Base-by-base conservation (phyloP, 2,888 invertebrate species). In the Colostygia pectinataria region DNA sequence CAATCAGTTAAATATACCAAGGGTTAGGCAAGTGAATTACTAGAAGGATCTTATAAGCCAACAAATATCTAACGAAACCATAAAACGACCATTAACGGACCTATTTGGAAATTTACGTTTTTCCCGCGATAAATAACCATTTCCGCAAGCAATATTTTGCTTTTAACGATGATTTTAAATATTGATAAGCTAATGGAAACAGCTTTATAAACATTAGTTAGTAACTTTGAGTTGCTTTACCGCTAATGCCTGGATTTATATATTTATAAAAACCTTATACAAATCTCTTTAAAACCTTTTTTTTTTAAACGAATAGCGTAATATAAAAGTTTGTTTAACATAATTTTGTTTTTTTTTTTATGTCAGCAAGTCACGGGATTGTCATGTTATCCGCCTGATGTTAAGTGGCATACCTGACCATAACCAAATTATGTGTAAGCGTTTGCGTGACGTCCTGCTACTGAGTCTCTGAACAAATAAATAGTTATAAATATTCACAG, bases 171-270 rank as follows among this genome's bases (percentile, higher is more conserved):
- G 59, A 59, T 61, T 62, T 57, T 53, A 53, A 51, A 53, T 50
- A 62, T 59, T 56, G 57, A 59, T 62, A 59, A 59, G 57, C 55
- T 59, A 59, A 61, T 59, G 59, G 54, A 55, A 46, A 57, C n/a
- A 27, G 54, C 52, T 50, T 40, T 39, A 38, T 53, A 41, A 50
- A 53, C 37, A 46, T 52, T 49, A 36, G 25, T 29, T 9, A 12
- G 25, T 27, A 32, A 45, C 29, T 25, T 23, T 0, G 27, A 31
- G 23, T 9, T 34, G 29, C 14, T 25, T 31, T 45, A 31, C 23
- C 2, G n/a, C n/a, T 32, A 23, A 24, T 24, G 13, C 9, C 23
- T n/a, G 20, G 33, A 36, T 28, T 36, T n/a, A 25, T 24, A n/a
- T n/a, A n/a, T 24, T 36, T n/a, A 15, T 18, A 32, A 32, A 20